phyloP scores from a whole-genome alignment of 2,113 vertebrate species.

The Lucifuga dentata region DNA sequence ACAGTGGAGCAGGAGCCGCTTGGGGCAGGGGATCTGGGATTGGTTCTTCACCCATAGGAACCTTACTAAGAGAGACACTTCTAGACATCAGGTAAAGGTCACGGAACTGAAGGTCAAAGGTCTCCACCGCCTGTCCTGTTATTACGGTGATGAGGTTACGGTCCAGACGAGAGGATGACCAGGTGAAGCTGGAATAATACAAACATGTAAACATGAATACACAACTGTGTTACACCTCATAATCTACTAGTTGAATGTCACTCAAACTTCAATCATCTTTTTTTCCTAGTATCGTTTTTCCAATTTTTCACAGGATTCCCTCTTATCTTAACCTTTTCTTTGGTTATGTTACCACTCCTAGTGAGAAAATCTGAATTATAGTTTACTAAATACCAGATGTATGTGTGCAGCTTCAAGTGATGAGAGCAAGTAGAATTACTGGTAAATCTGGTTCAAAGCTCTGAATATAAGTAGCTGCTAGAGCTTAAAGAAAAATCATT shows the following conservation, averaged over 20 bases:
- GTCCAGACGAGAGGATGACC: slow-evolving; percentile 92
- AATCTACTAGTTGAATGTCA: not conserved
- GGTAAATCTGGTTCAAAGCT: no score
- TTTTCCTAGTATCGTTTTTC: not conserved
- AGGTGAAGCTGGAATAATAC: slow-evolving; percentile 90
- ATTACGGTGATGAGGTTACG: slow-evolving; percentile 93
- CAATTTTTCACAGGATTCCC: not conserved
- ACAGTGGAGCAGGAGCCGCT: slow-evolving; percentile 68
- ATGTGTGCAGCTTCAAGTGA: not conserved
- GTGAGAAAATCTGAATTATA: slow-evolving; percentile 11
- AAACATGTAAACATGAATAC: slow-evolving; percentile 24
- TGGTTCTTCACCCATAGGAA: slow-evolving; percentile 88
- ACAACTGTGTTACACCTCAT: not conserved
- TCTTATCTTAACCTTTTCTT: no score
- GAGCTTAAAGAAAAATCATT: no score
- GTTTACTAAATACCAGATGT: slow-evolving; percentile 31
- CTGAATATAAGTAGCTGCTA: no score
- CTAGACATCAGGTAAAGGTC: slow-evolving; percentile 93
- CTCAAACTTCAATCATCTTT: not conserved
- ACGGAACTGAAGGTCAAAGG: slow-evolving; percentile 94
- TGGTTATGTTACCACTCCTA: not conserved
- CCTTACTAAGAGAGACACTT: slow-evolving; percentile 87
- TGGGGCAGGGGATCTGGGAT: slow-evolving; percentile 85
- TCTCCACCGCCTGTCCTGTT: slow-evolving; percentile 94
- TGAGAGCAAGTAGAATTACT: not conserved